phyloP scores from a whole-genome alignment of 2,113 vertebrate genomes.

The Menidia beryllina region DNA sequence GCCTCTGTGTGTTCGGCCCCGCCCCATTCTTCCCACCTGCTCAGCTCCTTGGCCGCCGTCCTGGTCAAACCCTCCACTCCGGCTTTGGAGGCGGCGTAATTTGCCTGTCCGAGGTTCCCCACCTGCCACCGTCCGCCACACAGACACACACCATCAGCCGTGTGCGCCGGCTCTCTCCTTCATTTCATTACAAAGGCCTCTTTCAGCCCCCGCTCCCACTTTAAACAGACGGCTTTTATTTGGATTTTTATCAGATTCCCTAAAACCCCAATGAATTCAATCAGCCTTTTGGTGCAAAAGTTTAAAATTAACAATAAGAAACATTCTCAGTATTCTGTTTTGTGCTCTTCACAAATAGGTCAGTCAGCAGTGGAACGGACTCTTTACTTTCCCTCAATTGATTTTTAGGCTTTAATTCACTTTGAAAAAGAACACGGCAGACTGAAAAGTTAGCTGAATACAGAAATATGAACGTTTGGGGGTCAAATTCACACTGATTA shows the following conservation, averaged over 20 bases:
- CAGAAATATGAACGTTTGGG: too few species aligned
- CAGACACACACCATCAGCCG: not conserved
- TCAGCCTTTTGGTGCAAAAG: not conserved
- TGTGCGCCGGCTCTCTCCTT: too few species aligned
- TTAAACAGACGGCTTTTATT: rapidly evolving
- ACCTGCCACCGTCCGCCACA: slow-evolving; percentile 74
- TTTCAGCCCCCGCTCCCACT: too few species aligned
- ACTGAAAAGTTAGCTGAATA: too few species aligned
- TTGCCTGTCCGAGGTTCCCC: slow-evolving; percentile 89
- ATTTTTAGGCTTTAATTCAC: too few species aligned
- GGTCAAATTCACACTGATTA: too few species aligned
- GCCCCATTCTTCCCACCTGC: slow-evolving; percentile 64
- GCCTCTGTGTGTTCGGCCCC: rapidly evolving
- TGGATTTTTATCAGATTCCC: not conserved
- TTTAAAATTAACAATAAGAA: not conserved
- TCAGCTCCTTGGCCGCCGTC: slow-evolving; percentile 86
- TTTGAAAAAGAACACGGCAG: too few species aligned
- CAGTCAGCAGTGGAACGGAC: too few species aligned
- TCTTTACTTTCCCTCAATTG: too few species aligned
- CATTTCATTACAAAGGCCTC: not conserved
- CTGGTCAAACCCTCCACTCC: slow-evolving; percentile 89
- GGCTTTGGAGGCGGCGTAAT: slow-evolving; percentile 89
- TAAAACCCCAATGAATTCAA: not conserved
- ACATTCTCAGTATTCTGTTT: too few species aligned
- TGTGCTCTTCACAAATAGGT: too few species aligned